These are phyloP conservation scores for Xanthia togata DNA, from an alignment of 2,888 invertebrate genomes.

Conservation along the genomic window DNA sequence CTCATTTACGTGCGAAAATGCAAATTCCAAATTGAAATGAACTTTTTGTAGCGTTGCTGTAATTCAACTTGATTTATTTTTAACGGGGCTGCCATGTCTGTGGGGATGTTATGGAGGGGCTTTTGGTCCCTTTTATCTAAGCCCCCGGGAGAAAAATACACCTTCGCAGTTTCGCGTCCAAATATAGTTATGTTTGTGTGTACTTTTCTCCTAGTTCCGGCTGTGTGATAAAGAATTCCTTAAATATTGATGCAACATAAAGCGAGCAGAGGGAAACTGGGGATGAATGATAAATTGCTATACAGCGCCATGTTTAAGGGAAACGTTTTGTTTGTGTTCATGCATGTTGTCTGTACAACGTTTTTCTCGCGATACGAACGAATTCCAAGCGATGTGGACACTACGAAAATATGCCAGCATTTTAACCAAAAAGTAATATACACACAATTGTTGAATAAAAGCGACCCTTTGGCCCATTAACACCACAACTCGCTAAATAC, in stretches of 20 bases:
- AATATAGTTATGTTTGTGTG: slow-evolving; percentile 26
- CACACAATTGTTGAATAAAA: background rate
- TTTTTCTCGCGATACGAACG: slow-evolving; percentile 27
- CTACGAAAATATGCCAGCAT: slow-evolving; percentile 29
- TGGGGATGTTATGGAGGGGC: slow-evolving; percentile 71
- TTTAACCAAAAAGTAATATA: slow-evolving; percentile 15
- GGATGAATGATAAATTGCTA: slow-evolving; percentile 62
- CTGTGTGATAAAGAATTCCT: slow-evolving; percentile 61
- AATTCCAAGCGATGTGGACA: slow-evolving; percentile 15
- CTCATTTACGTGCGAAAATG: slow-evolving; percentile 41
- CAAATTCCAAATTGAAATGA: slow-evolving; percentile 47
- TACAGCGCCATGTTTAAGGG: slow-evolving; percentile 47
- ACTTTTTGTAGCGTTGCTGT: slow-evolving; percentile 59
- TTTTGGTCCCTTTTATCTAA: slow-evolving; percentile 48
- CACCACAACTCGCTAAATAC: background rate
- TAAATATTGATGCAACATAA: slow-evolving; percentile 66
- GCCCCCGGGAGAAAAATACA: slow-evolving; percentile 60
- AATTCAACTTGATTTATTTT: slow-evolving; percentile 72
- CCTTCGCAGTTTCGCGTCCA: slow-evolving; percentile 34
- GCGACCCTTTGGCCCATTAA: no score
- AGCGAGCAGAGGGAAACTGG: slow-evolving; percentile 46
- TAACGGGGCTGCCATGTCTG: slow-evolving; percentile 64
- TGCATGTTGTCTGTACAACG: slow-evolving; percentile 31
- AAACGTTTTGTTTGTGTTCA: slow-evolving; percentile 50
- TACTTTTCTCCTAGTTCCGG: slow-evolving; percentile 43